These are phyloP conservation scores for Heterotilapia buettikoferi DNA, from an alignment of 2,113 vertebrate genomes.

Conservation along the genomic window DNA sequence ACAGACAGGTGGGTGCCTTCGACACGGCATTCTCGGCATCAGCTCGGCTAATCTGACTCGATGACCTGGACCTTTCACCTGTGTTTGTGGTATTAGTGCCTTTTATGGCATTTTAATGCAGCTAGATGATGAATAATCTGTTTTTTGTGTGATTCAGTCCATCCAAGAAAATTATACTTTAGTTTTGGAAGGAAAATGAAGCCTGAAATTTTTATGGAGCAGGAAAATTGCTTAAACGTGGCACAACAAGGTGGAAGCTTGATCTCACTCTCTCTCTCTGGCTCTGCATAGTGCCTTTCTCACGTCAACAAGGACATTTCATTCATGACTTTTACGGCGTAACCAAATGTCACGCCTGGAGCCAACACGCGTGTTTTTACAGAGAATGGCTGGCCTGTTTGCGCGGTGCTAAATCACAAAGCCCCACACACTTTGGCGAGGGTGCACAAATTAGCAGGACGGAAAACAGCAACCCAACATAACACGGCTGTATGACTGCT, in stretches of 20 bases:
- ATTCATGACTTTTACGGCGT: slow-evolving; percentile 23
- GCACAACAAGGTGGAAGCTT: not conserved
- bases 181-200: not conserved
- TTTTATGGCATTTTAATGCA: not conserved
- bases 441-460: not conserved
- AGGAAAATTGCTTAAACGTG: not conserved
- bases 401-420: not conserved
- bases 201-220: not conserved
- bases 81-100: not conserved
- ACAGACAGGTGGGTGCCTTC: not conserved
- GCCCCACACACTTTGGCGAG: not conserved
- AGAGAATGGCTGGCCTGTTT: slow-evolving; percentile 24
- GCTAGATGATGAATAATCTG: not conserved
- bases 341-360: not conserved
- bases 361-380: not conserved
- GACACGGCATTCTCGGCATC: not conserved
- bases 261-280: not conserved
- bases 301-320: not conserved
- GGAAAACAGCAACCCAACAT: not conserved
- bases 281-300: not conserved
- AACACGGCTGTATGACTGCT: slow-evolving; percentile 3
- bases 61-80: not conserved
- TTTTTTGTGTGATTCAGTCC: not conserved
- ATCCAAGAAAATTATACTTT: not conserved
- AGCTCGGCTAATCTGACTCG: not conserved